Evolutionary conservation across 1,140 invertebrate species (phyloP), one percentile per base, ranked within the genome.

Genomic region (Macrosteles quadrilineatus): DNA sequence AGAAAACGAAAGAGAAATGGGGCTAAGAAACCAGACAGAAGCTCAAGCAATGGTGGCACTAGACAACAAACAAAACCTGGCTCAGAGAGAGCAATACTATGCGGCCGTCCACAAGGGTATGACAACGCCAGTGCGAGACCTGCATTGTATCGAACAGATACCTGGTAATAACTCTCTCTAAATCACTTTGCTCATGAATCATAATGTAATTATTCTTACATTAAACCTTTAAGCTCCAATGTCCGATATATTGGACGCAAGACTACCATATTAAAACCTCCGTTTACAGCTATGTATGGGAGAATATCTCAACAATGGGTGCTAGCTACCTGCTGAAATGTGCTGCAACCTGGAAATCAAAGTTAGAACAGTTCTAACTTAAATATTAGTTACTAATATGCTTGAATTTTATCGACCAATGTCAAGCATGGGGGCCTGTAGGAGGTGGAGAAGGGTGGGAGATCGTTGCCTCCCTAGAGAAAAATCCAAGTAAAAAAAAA

Each of bases 1-100:
- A 72, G 70, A 70, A 36, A 36, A 65, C 9, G 69, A 73, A 66
- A 67, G 40, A 73, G 62, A 53, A 68, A 72, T 31, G n/a, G 29
- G 67, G 40, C 59, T 30, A 31, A 53, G 32, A 55, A 55, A 45
- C 29, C 32, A 62, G 25, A 67, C 25, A 55, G 72, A 73, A 30
- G 31, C 53, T 14, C 72, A 70, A 21, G 62, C 62, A 45, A 73
- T 73, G 69, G 68, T 73, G 19, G 82, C 83, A 25, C 75, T 84
- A 71, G 84, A 85, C 78, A 85, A 85, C 78, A 84, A 84, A 77
- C 82, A 84, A 73, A 85, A 85, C 72, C 81, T 85, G 80, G 82
- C 83, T 71, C 83, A 84, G 71, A 78, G 84, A 32, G 83, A 85
- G 67, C 83, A 83, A 68, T 85, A 84, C 75, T 85, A 85, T 73